Evolutionary conservation across 2,113 vertebrate species (phyloP).

Genomic region (Ictalurus furcatus): DNA sequence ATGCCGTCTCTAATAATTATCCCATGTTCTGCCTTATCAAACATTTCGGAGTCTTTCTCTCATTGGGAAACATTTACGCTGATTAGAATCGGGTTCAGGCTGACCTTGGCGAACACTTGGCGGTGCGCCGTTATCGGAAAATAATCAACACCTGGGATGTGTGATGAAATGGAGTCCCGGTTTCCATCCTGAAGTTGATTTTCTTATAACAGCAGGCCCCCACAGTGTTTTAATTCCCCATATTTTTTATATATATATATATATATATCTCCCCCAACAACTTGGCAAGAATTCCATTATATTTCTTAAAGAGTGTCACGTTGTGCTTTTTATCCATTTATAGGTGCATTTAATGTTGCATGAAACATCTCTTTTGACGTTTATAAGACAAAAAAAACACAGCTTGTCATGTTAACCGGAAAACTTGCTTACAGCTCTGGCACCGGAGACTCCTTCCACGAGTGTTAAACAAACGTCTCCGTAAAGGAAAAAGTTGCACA

Average conservation of each 20-base stretch:
- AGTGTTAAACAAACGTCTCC: neutral
- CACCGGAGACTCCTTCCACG: neutral
- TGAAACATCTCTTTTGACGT: neutral
- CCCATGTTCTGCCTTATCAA: neutral
- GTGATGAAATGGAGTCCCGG: neutral
- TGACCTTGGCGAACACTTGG: neutral
- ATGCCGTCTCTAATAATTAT: neutral
- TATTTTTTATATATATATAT: neutral
- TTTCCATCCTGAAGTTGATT: neutral
- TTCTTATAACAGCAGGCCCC: neutral
- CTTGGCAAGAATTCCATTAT: neutral
- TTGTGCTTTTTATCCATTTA: neutral
- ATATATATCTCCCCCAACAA: neutral
- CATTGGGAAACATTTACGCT: neutral
- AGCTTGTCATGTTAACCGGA: neutral
- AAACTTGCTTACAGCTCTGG: neutral
- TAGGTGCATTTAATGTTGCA: neutral
- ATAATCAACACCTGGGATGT: neutral
- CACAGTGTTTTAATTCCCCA: neutral
- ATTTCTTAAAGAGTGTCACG: neutral
- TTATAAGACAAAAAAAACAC: neutral
- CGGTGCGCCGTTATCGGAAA: neutral
- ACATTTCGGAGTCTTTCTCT: neutral
- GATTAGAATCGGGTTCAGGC: neutral
- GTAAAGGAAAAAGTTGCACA: neutral